Percentiles rank a stretch among this genome's conserved stretches.
Evolutionary conservation across 1,140 invertebrate genomes (phyloP).

Genomic region (Drosophila arizonae): DNA sequence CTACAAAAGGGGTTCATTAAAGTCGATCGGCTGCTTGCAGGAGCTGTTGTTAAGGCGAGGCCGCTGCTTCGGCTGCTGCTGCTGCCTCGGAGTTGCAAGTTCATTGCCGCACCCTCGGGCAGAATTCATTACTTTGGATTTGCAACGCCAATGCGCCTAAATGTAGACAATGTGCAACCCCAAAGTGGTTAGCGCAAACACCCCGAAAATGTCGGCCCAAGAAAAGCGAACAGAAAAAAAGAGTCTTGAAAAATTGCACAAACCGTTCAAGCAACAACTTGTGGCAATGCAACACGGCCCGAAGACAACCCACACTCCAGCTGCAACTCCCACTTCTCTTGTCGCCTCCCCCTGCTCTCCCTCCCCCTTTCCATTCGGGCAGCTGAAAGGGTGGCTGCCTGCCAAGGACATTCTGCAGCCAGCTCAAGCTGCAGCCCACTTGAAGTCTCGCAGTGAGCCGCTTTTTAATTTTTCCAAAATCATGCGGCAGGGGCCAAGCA

Average conservation of each 20-base stretch:
- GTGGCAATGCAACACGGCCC: constrained; percentile 57
- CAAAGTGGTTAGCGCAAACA: constrained; percentile 52
- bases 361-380: background rate
- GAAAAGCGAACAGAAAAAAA: constrained; percentile 57
- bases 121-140: constrained; percentile 68
- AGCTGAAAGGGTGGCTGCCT: constrained; percentile 50
- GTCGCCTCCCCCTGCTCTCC: background rate
- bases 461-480: constrained; percentile 47
- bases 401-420: constrained; percentile 41
- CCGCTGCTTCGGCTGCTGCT: background rate
- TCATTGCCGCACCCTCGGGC: constrained; percentile 72
- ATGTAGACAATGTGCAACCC: constrained; percentile 63
- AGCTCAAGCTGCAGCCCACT: constrained; percentile 43
- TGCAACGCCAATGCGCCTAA: constrained; percentile 42
- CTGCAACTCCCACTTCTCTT: background rate
- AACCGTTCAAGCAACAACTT: constrained; percentile 52
- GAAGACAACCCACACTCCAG: constrained; percentile 53
- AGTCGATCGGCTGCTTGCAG: constrained; percentile 6
- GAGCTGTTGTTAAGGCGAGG: background rate
- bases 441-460: constrained; percentile 27
- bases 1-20: constrained; percentile 27
- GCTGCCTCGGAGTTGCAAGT: constrained; percentile 54
- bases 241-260: constrained; percentile 51
- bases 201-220: constrained; percentile 53
- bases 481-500: constrained; percentile 20